These are phyloP conservation scores for Corydoras sp. DNA, from an alignment of 2,113 vertebrate genomes.

Conservation along the genomic window DNA sequence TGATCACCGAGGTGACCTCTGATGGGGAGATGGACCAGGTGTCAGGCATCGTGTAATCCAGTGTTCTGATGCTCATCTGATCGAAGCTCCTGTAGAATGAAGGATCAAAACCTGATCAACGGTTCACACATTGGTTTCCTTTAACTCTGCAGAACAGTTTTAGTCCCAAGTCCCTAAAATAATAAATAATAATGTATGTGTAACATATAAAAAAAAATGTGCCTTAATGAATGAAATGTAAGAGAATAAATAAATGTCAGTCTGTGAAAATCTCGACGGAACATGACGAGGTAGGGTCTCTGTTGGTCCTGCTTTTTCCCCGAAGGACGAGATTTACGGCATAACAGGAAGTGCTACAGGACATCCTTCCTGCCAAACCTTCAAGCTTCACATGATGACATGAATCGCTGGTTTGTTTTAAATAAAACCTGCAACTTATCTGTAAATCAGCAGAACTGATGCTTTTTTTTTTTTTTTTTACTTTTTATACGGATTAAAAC, in stretches of 20 bases:
- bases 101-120: neutral
- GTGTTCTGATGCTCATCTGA: constrained; percentile 45
- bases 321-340: neutral
- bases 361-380: constrained; percentile 5
- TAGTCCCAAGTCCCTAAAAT: neutral
- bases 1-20: constrained; percentile 29
- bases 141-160: neutral
- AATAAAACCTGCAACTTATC: too few species aligned
- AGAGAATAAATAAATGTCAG: neutral
- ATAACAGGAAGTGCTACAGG: constrained; percentile 18
- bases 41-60: constrained; percentile 31
- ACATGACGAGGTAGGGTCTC: too few species aligned
- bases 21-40: constrained; percentile 18
- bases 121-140: neutral
- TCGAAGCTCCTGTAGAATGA: constrained; percentile 40
- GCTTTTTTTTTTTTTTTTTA: too few species aligned
- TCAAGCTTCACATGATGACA: neutral
- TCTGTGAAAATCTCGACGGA: too few species aligned
- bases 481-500: too few species aligned
- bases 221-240: too few species aligned
- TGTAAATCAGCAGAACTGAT: too few species aligned
- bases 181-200: too few species aligned
- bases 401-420: neutral
- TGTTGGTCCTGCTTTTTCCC: neutral
- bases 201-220: too few species aligned